Percentiles rank a stretch among this genome's conserved stretches.
These are phyloP conservation scores for Drosophila suboccidentalis DNA, from an alignment of 2,888 invertebrate species.

Conservation along the genomic window DNA sequence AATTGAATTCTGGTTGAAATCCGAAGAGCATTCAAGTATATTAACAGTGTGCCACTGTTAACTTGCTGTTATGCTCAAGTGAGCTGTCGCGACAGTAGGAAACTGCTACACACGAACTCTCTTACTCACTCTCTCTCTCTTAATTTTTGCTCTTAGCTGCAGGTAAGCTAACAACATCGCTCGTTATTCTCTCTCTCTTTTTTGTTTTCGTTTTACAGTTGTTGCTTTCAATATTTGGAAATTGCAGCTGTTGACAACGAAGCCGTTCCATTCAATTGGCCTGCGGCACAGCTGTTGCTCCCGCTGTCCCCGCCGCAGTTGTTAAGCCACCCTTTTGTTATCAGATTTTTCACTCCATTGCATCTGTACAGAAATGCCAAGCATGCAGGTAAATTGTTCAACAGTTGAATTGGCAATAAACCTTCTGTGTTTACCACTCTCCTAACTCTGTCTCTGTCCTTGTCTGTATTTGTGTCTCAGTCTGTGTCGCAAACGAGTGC, in stretches of 20 bases:
- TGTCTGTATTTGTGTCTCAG: not conserved
- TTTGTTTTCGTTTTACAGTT: slow-evolving; percentile 7
- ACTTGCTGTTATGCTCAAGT: slow-evolving; percentile 41
- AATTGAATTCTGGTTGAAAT: slow-evolving; percentile 59
- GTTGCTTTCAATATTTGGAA: slow-evolving; percentile 15
- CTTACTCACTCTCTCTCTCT: slow-evolving; percentile 12
- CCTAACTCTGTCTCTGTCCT: not conserved
- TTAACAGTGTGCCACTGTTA: slow-evolving; percentile 44
- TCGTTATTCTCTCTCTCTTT: slow-evolving; percentile 12
- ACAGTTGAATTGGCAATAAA: slow-evolving; percentile 46
- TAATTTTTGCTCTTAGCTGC: slow-evolving; percentile 14
- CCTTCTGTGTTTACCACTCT: not conserved
- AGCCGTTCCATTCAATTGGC: slow-evolving; percentile 40
- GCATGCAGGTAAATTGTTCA: slow-evolving; percentile 64
- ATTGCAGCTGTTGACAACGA: slow-evolving; percentile 40
- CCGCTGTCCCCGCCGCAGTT: slow-evolving; percentile 26
- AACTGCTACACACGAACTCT: not conserved
- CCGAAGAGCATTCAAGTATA: slow-evolving; percentile 37
- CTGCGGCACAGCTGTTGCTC: slow-evolving; percentile 44
- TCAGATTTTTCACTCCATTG: slow-evolving; percentile 63
- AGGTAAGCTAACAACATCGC: slow-evolving; percentile 18
- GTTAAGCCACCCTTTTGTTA: slow-evolving; percentile 62
- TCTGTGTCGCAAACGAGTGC: slow-evolving; percentile 9
- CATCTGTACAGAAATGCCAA: slow-evolving; percentile 26
- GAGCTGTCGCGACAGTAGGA: slow-evolving; percentile 22